A percentile compares a stretch with the other conserved stretches of the same genome.
phyloP scores from a whole-genome alignment of 2,113 vertebrate species.

The Falco punctatus region DNA sequence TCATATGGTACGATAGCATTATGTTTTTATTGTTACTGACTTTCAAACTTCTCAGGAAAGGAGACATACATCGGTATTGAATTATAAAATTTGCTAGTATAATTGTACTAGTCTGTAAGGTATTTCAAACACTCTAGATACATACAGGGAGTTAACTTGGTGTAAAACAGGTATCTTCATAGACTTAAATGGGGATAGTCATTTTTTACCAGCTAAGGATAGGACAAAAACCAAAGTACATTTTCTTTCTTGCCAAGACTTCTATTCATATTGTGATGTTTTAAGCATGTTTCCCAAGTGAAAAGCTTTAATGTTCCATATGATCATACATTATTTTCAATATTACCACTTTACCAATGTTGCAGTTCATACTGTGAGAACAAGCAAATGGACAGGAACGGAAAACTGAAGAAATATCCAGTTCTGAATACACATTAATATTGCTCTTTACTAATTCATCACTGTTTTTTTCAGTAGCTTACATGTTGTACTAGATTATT shows the following conservation, averaged over 20 bases:
- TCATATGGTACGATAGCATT: not conserved
- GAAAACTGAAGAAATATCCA: not conserved
- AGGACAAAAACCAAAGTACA: not conserved
- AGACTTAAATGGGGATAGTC: not conserved
- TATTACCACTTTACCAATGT: not conserved
- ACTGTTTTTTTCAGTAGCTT: not conserved
- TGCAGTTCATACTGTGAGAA: not conserved
- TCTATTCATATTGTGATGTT: not conserved
- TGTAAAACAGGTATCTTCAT: not conserved
- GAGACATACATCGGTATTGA: not conserved
- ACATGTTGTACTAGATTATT: not conserved
- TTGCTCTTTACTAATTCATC: not conserved
- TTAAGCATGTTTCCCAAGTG: not conserved
- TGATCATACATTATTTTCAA: slow-evolving; percentile 14
- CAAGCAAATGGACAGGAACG: not conserved
- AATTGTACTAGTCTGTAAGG: not conserved
- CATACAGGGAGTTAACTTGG: accelerated
- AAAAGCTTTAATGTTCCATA: not conserved
- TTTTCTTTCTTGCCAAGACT: not conserved
- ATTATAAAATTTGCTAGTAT: not conserved
- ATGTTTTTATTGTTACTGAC: not conserved
- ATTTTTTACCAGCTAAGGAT: not conserved
- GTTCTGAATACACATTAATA: not conserved
- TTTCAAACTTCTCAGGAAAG: not conserved
- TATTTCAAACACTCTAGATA: not conserved